Evolutionary conservation across 2,797 vertebrate species (phyloP).

Genomic region (Eulemur coronatus): DNA sequence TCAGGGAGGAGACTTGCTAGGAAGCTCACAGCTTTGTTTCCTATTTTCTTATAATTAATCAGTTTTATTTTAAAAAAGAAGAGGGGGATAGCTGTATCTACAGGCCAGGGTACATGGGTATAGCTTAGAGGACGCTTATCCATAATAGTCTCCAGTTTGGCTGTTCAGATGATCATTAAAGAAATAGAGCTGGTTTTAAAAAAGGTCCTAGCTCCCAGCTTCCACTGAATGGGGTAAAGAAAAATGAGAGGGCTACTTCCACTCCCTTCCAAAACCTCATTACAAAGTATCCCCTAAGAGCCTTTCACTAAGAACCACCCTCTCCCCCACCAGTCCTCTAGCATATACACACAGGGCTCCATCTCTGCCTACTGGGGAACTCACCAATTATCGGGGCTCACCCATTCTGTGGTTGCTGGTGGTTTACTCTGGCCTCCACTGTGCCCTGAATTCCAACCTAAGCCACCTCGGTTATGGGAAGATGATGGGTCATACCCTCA

Average conservation of each 20-base stretch:
- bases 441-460: neutral
- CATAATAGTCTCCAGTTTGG: conserved; percentile 57
- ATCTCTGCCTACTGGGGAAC: neutral
- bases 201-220: neutral
- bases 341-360: neutral
- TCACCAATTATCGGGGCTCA: neutral
- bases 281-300: conserved; percentile 27
- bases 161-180: conserved; percentile 71
- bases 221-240: conserved; percentile 14
- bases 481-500: too few species aligned
- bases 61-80: conserved; percentile 46
- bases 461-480: too few species aligned
- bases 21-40: conserved; percentile 60
- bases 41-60: conserved; percentile 77
- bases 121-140: conserved; percentile 44
- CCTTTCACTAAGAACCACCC: neutral
- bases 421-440: neutral
- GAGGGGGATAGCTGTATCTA: conserved; percentile 44
- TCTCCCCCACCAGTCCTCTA: neutral
- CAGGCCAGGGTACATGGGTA: conserved; percentile 60
- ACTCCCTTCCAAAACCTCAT: neutral
- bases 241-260: conserved; percentile 57
- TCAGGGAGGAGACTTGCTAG: conserved; percentile 47
- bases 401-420: neutral
- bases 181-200: conserved; percentile 55